Evolutionary conservation across 2,888 invertebrate species (phyloP), one percentile per base, ranked within the genome.

Genomic region (Pseudococcus viburni): DNA sequence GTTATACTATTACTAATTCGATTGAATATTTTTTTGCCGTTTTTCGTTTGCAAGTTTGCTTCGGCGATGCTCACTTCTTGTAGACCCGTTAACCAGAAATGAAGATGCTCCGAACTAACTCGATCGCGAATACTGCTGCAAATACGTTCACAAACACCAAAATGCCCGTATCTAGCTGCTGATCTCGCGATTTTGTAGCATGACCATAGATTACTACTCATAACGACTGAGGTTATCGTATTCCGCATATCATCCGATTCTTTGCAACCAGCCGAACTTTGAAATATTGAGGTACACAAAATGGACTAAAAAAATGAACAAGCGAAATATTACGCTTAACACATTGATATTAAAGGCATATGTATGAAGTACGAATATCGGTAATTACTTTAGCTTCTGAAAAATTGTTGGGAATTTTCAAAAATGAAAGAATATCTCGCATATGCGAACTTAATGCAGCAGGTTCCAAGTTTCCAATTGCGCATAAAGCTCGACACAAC

Each of bases 51-150:
- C 90, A 96, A 92, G 86, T 93, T 93, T 17, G 95, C 94, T 91
- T 96, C 96, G 0, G 96, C 96, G 85, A 93, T 93, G 0, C 95
- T 95, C 90, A 96, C 94, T 89, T 95, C 93, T 89, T 95, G 94
- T n/a, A 98, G 92, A 0, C 96, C 96, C 0, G 95, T 94, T 87
- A 98, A 92, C 96, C 98, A 98, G 91, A 97, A 96, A 91, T 97
- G 96, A 84, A 96, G 94, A 90, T 97, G 95, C 91, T 98, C 98
- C 51, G 96, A 96, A 19, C 96, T 96, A 0, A 96, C 96, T 90
- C 94, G 93, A 83, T 94, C 94, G 2, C 94, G 93, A 46, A 96
- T 92, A 80, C 93, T 93, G 42, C 93, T 92, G 90, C 95, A 94
- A 51, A 96, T 93, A 8, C 92, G 92, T 0, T 94, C 94, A 0